phyloP scores from a whole-genome alignment of 2,888 invertebrate genomes.

The Cheilosia impressa region DNA sequence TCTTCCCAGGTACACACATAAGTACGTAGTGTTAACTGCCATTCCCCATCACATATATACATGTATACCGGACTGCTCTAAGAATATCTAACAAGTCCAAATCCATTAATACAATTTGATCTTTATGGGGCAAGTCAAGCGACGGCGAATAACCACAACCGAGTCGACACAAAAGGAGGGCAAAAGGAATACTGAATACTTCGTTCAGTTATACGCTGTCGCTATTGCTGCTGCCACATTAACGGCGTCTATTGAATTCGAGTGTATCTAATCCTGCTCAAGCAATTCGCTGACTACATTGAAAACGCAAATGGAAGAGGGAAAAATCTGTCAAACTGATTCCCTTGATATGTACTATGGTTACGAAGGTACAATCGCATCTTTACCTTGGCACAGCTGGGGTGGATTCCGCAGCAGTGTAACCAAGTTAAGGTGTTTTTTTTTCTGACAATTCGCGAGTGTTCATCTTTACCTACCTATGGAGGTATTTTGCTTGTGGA shows the following conservation, averaged over 20 bases:
- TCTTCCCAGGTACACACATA: too few relatives aligned
- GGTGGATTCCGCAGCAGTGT: too few relatives aligned
- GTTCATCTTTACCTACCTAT: neutral
- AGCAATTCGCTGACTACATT: constrained; percentile 42
- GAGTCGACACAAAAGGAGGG: neutral
- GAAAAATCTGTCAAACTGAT: constrained; percentile 40
- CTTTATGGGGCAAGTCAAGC: constrained; percentile 41
- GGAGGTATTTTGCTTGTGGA: neutral
- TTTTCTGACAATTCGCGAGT: constrained; percentile 35
- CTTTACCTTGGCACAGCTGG: neutral
- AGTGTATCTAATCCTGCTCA: constrained; percentile 59
- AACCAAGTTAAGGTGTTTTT: neutral
- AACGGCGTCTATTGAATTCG: constrained; percentile 55
- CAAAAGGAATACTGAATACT: constrained; percentile 1
- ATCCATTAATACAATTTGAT: constrained; percentile 67
- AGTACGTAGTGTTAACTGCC: too few relatives aligned
- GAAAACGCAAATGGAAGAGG: constrained; percentile 5
- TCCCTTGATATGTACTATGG: neutral
- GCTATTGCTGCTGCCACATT: constrained; percentile 35
- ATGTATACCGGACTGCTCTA: neutral
- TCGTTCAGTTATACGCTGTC: constrained; percentile 20
- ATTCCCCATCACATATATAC: neutral
- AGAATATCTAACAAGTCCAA: constrained; percentile 42
- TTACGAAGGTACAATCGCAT: neutral
- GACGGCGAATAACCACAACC: constrained; percentile 15